Conservation (phyloP, 2,888 invertebrate species). For the Ophion obscuratus region DNA sequence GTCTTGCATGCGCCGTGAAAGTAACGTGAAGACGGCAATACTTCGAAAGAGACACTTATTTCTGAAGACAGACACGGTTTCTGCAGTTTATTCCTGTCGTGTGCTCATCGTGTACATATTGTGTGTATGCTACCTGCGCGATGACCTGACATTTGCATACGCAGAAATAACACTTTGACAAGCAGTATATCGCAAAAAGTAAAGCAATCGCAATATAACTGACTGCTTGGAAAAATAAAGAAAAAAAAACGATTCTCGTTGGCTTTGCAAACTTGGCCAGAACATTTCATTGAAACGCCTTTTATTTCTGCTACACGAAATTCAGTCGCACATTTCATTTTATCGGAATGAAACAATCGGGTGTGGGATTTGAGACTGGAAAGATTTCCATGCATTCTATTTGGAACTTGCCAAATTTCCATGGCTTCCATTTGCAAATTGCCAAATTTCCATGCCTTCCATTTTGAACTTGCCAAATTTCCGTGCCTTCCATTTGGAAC, state of each 20-base stretch:
- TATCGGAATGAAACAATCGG: background rate
- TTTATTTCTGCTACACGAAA: background rate
- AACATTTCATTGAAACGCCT: slow-evolving; percentile 14
- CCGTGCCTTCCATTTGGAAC: too few relatives aligned
- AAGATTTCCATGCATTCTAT: background rate
- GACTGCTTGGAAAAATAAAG: background rate
- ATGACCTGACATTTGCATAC: slow-evolving; percentile 15
- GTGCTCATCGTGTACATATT: background rate
- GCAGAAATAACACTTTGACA: slow-evolving; percentile 2
- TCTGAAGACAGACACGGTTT: slow-evolving; percentile 37
- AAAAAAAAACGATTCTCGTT: background rate
- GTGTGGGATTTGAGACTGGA: background rate
- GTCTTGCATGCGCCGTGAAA: slow-evolving; percentile 45
- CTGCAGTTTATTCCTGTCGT: slow-evolving; percentile 7
- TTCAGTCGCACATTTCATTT: background rate
- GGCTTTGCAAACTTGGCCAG: background rate
- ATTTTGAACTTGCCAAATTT: too few relatives aligned
- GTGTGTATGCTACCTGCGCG: background rate
- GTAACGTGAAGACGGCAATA: slow-evolving; percentile 14
- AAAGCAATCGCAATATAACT: slow-evolving; percentile 1
- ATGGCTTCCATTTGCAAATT: too few relatives aligned
- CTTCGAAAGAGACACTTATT: slow-evolving; percentile 35
- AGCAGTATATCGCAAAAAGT: background rate
- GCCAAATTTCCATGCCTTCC: too few relatives aligned
- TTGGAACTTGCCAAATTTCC: too few relatives aligned